These are phyloP conservation scores for Chionis minor DNA, from an alignment of 2,113 vertebrate species.

Conservation along the genomic window DNA sequence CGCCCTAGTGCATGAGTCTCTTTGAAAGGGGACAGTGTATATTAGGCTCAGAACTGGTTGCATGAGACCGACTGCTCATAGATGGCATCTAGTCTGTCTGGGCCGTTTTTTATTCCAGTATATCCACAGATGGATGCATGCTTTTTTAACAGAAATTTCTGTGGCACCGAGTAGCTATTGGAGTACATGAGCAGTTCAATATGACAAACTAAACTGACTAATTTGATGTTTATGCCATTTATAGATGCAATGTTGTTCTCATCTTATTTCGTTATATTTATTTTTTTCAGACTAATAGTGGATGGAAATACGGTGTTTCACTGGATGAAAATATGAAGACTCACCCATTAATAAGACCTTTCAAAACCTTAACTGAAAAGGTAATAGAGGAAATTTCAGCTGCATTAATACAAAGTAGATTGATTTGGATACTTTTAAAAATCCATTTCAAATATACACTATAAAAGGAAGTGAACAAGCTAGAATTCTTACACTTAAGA, in stretches of 20 bases:
- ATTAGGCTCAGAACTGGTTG: not conserved
- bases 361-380: constrained; percentile 94
- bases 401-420: not conserved
- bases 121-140: not conserved
- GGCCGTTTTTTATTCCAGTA: rapidly evolving
- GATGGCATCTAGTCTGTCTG: not conserved
- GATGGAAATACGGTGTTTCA: constrained; percentile 92
- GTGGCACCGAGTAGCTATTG: not conserved
- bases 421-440: not conserved
- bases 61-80: not conserved
- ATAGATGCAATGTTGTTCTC: not conserved
- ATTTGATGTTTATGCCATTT: no score
- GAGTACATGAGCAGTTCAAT: not conserved
- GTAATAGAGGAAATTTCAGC: constrained; percentile 66
- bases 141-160: not conserved
- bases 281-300: constrained; percentile 83
- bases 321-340: constrained; percentile 92
- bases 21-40: not conserved
- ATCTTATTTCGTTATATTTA: not conserved
- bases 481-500: not conserved
- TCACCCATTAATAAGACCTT: constrained; percentile 91
- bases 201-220: not conserved
- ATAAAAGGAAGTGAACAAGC: not conserved
- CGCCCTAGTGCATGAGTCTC: rapidly evolving
- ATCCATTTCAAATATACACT: not conserved